These are phyloP conservation scores for Halictus ligatus DNA, from an alignment of 2,888 invertebrate species.

Conservation along the genomic window DNA sequence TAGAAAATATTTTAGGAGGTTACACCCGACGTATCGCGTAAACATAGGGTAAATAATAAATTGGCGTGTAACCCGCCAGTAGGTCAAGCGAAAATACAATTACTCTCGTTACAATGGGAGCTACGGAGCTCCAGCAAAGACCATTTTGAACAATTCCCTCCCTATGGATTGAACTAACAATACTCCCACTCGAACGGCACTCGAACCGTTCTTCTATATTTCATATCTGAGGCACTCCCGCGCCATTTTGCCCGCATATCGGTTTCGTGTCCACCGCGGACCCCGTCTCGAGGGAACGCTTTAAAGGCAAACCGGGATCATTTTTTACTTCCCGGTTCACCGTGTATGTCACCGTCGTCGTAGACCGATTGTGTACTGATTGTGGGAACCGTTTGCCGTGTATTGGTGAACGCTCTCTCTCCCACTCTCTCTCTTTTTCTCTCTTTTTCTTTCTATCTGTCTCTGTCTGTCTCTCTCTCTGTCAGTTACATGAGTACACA, in stretches of 20 bases:
- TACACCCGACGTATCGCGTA: neutral
- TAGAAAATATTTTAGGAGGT: neutral
- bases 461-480: conserved; percentile 41
- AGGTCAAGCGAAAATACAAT: neutral
- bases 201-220: conserved; percentile 15
- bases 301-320: conserved; percentile 3
- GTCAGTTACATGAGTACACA: conserved; percentile 31
- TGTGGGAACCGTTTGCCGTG: conserved; percentile 65
- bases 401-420: conserved; percentile 56
- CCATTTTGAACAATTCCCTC: neutral
- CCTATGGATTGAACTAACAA: neutral
- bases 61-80: neutral
- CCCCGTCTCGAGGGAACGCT: conserved; percentile 23
- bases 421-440: conserved; percentile 15
- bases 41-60: neutral
- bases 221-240: conserved; percentile 21
- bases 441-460: too few relatives aligned
- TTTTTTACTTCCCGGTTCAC: conserved; percentile 45
- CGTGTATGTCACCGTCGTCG: conserved; percentile 52
- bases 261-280: neutral
- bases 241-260: conserved; percentile 13
- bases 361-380: conserved; percentile 66
- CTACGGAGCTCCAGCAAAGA: neutral
- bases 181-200: neutral
- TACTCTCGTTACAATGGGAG: neutral